Base-by-base conservation (phyloP, 2,113 vertebrate species). In the Odobenus rosmarus region DNA sequence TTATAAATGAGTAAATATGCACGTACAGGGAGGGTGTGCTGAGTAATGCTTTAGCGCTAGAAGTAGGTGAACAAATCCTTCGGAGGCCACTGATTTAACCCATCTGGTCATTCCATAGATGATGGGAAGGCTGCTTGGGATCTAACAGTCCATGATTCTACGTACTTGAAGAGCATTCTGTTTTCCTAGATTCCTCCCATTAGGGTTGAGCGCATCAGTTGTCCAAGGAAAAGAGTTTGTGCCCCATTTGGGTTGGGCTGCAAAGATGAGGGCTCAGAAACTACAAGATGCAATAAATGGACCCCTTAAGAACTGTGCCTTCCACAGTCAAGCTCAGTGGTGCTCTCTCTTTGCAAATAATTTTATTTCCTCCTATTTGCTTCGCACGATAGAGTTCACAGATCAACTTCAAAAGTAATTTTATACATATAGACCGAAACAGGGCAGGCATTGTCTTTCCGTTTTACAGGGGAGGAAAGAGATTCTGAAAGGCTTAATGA, bases 321-420 rank as follows among this genome's bases (percentile, higher is more conserved):
- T 57, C 28, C 31, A 39, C 3, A 0, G 59, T 74, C 42, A 67
- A 51, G 28, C 13, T 2, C 5, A 1, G 42, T 5, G 13, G 23
- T 18, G 6, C 33, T 49, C 33, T 64, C 0, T 72, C 46, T 82
- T 86, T 74, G 36, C 61, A 79, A 90, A 87, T 89, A 53, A 86
- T 26, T 55, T 31, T 33, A 88, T 74, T 79, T 28, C 13, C 33
- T 89, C 79, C 5, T 46, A 91, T 86, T 93, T 82, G 86, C 23
- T 62, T 96, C 28, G 26, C 5, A 39, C 39, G 21, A 15, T 15
- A 76, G 36, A 82, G 36, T 67, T 85, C 82, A 87, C 77, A 86
- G 42, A 71, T 83, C 83, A 74, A 19, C 69, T 94, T 92, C 67
- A 46, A 93, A 95, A 91, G 67, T 91, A 82, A 93, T 93, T 95